A percentile compares a stretch with the other conserved stretches of the same genome.
Conservation (phyloP, 23 tunicate species). For the Corella eumyota region DNA sequence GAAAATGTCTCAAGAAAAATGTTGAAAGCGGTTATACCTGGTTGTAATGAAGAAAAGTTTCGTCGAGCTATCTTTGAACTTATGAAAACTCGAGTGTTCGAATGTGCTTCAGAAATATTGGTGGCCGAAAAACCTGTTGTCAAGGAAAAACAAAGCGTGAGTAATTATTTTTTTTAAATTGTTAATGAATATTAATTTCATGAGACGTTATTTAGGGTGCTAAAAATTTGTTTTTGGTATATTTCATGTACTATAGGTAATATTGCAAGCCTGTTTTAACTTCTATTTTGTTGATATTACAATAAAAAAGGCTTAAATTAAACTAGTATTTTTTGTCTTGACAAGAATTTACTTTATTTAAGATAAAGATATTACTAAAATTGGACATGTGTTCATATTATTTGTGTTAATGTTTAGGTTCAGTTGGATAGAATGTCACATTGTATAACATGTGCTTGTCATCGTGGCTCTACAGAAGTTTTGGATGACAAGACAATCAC, state of each 20-base stretch:
- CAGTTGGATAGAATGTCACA: conserved; percentile 12
- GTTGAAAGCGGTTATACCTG: conserved; percentile 71
- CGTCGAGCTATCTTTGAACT: conserved; percentile 29
- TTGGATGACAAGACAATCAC: too few relatives aligned
- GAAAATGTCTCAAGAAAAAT: conserved; percentile 48
- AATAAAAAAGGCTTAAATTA: too few relatives aligned
- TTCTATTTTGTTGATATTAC: too few relatives aligned
- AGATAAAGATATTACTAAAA: too few relatives aligned
- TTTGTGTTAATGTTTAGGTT: neutral
- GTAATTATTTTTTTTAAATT: neutral
- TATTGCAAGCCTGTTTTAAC: too few relatives aligned
- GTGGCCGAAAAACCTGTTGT: neutral
- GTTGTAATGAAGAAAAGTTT: conserved; percentile 55
- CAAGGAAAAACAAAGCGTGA: conserved; percentile 7
- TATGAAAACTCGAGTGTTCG: conserved; percentile 67
- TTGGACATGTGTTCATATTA: too few relatives aligned
- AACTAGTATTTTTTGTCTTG: too few relatives aligned
- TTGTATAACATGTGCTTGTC: conserved; percentile 12
- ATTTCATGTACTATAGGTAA: too few relatives aligned
- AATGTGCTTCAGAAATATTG: conserved; percentile 35
- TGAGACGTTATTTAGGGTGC: too few relatives aligned
- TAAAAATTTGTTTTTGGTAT: too few relatives aligned
- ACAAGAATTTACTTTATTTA: too few relatives aligned
- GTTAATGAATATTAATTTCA: too few relatives aligned
- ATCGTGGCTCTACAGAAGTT: neutral